phyloP scores from a whole-genome alignment of 35 echinoderm and acorn worm genomes.

The Lytechinus variegatus region DNA sequence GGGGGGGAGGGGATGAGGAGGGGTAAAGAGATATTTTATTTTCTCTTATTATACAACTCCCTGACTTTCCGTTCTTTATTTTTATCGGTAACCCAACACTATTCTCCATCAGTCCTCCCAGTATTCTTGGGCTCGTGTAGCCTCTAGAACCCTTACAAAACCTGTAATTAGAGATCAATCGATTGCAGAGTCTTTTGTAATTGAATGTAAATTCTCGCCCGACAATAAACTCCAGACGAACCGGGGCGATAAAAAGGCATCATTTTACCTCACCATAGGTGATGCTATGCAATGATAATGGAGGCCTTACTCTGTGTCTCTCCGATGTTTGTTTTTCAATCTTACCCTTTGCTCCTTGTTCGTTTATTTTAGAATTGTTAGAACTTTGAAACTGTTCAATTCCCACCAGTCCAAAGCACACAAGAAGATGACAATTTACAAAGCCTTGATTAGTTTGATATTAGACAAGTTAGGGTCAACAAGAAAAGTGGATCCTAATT shows the following conservation, averaged over 20 bases:
- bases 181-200: conserved; percentile 32
- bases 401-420: not conserved
- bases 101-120: not conserved
- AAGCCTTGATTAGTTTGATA: conserved; percentile 35
- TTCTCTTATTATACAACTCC: not conserved
- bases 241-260: not conserved
- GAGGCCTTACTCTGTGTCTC: not conserved
- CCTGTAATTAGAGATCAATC: conserved; percentile 20
- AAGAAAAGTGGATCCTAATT: not conserved
- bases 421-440: conserved; percentile 18
- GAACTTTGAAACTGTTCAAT: not conserved
- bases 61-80: not conserved
- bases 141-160: not conserved
- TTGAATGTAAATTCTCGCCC: conserved; percentile 13
- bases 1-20: too few species aligned
- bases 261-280: not conserved
- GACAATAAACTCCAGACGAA: conserved; percentile 24
- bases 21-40: not conserved
- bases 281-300: not conserved
- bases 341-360: not conserved
- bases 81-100: not conserved
- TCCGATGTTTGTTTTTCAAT: not conserved
- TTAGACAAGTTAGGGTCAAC: conserved; percentile 28
- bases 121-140: not conserved
- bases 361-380: not conserved